Evolutionary conservation across 37 sponge, comb jelly and placozoan species (phyloP).

Genomic region (Ianthella basta): DNA sequence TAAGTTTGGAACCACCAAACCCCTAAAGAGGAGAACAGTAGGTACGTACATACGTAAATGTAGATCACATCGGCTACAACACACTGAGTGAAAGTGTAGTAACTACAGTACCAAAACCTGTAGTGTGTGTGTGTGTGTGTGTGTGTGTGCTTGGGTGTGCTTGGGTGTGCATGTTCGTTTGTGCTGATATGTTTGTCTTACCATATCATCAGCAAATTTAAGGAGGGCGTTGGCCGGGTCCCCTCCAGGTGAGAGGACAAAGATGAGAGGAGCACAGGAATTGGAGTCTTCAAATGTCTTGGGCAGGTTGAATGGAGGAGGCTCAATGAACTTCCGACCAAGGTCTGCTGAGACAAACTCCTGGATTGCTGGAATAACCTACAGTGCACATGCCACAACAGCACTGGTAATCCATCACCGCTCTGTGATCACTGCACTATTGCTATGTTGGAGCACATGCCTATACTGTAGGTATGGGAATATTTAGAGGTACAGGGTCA

Average conservation of each 20-base stretch:
- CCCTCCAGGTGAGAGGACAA: conserved; percentile 97
- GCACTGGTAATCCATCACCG: not conserved
- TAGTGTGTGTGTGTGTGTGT: not conserved
- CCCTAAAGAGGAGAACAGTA: conserved; percentile 50
- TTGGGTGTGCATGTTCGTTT: not conserved
- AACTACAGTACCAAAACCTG: not conserved
- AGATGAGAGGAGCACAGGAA: conserved; percentile 96
- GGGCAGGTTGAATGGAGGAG: conserved; percentile 97
- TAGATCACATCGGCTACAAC: not conserved
- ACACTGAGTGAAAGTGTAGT: no score
- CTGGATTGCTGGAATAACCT: conserved; percentile 92
- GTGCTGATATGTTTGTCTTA: conserved; percentile 10
- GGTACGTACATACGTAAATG: not conserved
- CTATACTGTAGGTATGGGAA: no score
- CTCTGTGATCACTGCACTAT: not conserved
- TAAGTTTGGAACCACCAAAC: conserved; percentile 94
- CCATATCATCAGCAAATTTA: conserved; percentile 99
- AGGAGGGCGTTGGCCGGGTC: conserved; percentile 98
- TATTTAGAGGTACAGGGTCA: no score
- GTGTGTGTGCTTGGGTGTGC: not conserved
- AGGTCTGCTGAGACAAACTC: conserved; percentile 91
- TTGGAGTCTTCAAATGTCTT: conserved; percentile 95
- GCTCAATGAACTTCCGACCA: conserved; percentile 86
- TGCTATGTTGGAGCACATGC: no score
- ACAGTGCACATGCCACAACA: not conserved